Percentiles rank a stretch among this genome's conserved stretches.
Evolutionary conservation across 1,140 invertebrate species (phyloP).

Genomic region (Cydia amplana): DNA sequence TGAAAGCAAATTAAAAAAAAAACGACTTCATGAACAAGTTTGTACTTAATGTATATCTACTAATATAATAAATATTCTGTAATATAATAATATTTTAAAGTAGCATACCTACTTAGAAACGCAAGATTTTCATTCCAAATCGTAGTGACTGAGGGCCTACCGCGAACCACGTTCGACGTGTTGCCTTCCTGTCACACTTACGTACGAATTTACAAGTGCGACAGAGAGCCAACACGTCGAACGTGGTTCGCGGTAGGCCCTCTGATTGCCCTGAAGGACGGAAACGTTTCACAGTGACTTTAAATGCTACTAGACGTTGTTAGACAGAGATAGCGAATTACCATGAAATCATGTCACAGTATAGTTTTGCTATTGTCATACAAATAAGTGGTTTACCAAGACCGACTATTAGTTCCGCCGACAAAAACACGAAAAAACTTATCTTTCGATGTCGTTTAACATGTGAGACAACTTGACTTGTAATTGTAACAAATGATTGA

Average conservation of each 20-base stretch:
- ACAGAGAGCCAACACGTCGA: too few relatives aligned
- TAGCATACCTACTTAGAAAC: not conserved
- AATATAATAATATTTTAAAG: too few relatives aligned
- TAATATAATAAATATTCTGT: too few relatives aligned
- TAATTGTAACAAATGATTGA: not conserved
- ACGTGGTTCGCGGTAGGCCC: too few relatives aligned
- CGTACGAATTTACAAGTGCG: too few relatives aligned
- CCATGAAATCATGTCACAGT: slow-evolving; percentile 38
- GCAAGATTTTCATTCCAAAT: not conserved
- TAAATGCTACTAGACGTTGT: not conserved
- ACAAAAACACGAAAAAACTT: not conserved
- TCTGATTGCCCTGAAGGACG: slow-evolving; percentile 25
- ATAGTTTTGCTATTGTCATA: slow-evolving; percentile 40
- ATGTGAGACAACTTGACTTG: not conserved
- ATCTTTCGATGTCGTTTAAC: not conserved
- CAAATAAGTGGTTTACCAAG: slow-evolving; percentile 3
- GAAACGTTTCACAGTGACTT: not conserved
- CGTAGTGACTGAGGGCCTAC: not conserved
- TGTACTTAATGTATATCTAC: too few relatives aligned
- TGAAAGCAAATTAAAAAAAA: too few relatives aligned
- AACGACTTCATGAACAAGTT: too few relatives aligned
- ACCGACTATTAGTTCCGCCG: slow-evolving; percentile 15
- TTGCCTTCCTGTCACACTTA: too few relatives aligned
- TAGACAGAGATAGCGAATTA: slow-evolving; percentile 35
- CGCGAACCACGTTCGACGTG: too few relatives aligned